phyloP scores from a whole-genome alignment of 2,113 vertebrate species.

The Triplophysa rosa region DNA sequence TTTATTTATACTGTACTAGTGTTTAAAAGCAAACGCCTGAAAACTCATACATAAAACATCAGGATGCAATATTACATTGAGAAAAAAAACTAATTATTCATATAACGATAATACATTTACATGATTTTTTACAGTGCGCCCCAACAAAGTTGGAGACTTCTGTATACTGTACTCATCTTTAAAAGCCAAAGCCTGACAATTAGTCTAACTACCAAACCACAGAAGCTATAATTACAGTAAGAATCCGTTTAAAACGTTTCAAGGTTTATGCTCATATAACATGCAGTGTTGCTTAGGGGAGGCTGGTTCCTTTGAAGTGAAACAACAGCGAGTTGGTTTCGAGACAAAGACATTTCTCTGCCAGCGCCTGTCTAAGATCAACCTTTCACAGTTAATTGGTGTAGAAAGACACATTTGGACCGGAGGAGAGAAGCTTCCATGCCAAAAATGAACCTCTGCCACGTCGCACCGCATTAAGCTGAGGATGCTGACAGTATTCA shows the following conservation, averaged over 20 bases:
- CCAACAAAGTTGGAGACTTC: neutral
- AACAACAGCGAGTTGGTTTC: conserved; percentile 35
- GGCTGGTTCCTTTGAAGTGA: conserved; percentile 50
- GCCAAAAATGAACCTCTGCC: conserved; percentile 32
- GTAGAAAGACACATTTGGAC: conserved; percentile 47
- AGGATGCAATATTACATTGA: too few species aligned
- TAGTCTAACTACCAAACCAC: neutral
- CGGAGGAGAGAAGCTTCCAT: conserved; percentile 25
- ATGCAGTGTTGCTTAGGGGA: conserved; percentile 38
- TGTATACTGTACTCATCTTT: neutral
- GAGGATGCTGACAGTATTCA: conserved; percentile 15
- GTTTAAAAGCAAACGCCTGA: too few species aligned
- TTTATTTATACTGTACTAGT: too few species aligned
- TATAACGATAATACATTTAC: too few species aligned
- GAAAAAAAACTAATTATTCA: too few species aligned
- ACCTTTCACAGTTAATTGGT: conserved; percentile 48
- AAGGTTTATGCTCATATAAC: conserved; percentile 26
- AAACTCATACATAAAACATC: too few species aligned
- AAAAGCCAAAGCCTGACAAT: neutral
- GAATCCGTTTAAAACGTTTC: neutral
- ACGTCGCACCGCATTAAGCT: conserved; percentile 28
- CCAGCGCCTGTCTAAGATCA: conserved; percentile 45
- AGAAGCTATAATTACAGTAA: conserved; percentile 28
- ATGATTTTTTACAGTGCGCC: too few species aligned
- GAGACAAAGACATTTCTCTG: conserved; percentile 33